A percentile compares a stretch with the other conserved stretches of the same genome.
These are phyloP conservation scores for Aplysina aerophoba DNA, from an alignment of 37 sponge, comb jelly and placozoan genomes.

Conservation along the genomic window DNA sequence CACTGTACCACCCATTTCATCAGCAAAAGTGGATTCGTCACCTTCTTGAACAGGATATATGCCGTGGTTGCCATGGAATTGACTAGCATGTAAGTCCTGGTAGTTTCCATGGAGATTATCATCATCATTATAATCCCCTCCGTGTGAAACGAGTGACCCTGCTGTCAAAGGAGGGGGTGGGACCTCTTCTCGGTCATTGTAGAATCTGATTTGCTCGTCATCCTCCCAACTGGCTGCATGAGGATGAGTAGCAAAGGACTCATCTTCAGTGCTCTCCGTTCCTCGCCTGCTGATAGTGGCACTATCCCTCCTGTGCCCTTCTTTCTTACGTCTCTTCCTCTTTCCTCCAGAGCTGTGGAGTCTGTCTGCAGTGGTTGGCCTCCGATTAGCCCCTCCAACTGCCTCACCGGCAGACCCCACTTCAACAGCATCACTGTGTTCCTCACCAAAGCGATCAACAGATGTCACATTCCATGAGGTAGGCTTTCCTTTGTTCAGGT, in stretches of 20 bases:
- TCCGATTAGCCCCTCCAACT: neutral
- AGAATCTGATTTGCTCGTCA: slow-evolving; percentile 25
- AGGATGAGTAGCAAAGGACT: neutral
- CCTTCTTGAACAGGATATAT: too few species aligned
- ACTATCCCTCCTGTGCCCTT: neutral
- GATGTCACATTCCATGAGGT: too few species aligned
- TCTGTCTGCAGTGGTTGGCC: neutral
- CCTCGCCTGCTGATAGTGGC: neutral
- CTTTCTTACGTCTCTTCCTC: neutral
- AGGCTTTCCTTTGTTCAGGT: too few species aligned
- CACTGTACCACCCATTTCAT: too few species aligned
- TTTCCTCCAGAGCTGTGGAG: too few species aligned
- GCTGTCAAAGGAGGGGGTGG: slow-evolving; percentile 5
- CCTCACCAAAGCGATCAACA: too few species aligned
- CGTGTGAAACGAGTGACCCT: neutral
- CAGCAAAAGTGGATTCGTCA: too few species aligned
- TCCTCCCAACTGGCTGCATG: neutral
- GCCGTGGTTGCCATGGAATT: too few species aligned
- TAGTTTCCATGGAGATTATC: too few species aligned
- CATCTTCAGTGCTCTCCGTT: neutral
- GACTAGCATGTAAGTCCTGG: too few species aligned
- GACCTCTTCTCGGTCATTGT: neutral
- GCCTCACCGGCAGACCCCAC: neutral
- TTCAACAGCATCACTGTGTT: neutral
- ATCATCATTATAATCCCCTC: too few species aligned